These are phyloP conservation scores for Euthynnus affinis DNA, from an alignment of 2,797 vertebrate species.

Conservation along the genomic window DNA sequence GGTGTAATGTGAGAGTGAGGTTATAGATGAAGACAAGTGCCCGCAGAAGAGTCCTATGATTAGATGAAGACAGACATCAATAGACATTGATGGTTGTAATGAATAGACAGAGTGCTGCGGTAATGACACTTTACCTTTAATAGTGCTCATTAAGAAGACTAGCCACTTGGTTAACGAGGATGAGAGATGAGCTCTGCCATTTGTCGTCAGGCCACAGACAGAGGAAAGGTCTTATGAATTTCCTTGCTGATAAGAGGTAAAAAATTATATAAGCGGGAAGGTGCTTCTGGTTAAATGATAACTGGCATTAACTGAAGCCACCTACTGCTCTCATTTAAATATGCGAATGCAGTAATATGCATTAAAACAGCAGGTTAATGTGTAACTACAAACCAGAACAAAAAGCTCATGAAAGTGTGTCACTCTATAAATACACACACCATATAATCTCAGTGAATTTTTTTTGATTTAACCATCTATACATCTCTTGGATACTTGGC, in stretches of 20 bases:
- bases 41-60: slow-evolving; percentile 62
- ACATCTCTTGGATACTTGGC: slow-evolving; percentile 35
- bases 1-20: slow-evolving; percentile 58
- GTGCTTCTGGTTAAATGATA: not conserved
- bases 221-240: slow-evolving; percentile 22
- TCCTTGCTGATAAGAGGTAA: slow-evolving; percentile 26
- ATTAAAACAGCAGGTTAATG: not conserved
- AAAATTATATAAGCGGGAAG: not conserved
- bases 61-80: slow-evolving; percentile 72
- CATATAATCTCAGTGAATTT: slow-evolving; percentile 9
- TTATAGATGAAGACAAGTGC: slow-evolving; percentile 69
- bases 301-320: not conserved
- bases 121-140: slow-evolving; percentile 84
- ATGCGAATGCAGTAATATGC: not conserved
- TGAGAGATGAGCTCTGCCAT: slow-evolving; percentile 69
- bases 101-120: slow-evolving; percentile 77
- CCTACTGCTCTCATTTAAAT: not conserved
- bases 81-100: slow-evolving; percentile 82
- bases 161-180: slow-evolving; percentile 72
- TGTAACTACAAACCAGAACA: not conserved
- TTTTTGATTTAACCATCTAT: slow-evolving; percentile 36
- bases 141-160: slow-evolving; percentile 81
- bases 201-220: slow-evolving; percentile 45
- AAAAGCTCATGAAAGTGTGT: slow-evolving; percentile 4
- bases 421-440: not conserved